Conservation (phyloP, 2,888 invertebrate genomes). For the Cylloceria caligata region DNA sequence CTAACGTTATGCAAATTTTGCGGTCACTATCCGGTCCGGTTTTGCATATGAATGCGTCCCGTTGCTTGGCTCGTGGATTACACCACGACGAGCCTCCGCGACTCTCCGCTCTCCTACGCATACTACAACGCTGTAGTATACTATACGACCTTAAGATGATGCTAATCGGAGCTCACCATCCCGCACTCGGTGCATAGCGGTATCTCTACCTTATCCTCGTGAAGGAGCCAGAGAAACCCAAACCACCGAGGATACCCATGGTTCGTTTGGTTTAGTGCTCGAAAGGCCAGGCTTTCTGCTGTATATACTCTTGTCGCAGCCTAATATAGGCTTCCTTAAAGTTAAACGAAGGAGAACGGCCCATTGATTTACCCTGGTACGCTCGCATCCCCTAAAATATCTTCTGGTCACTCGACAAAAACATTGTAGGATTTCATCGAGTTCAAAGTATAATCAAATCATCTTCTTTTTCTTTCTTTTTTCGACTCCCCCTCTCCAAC, state of each 20-base stretch:
- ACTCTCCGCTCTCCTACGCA: constrained; percentile 50
- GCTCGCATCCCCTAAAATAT: constrained; percentile 10
- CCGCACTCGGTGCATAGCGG: constrained; percentile 67
- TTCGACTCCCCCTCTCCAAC: neutral
- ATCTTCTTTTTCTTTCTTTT: neutral
- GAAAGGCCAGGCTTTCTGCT: constrained; percentile 66
- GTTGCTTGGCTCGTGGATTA: constrained; percentile 48
- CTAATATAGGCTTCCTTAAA: constrained; percentile 50
- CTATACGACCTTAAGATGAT: constrained; percentile 80
- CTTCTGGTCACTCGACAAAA: constrained; percentile 16
- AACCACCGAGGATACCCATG: constrained; percentile 70
- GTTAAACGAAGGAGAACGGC: constrained; percentile 65
- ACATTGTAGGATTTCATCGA: neutral
- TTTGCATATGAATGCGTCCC: constrained; percentile 83
- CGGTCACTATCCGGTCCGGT: constrained; percentile 81
- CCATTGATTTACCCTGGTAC: constrained; percentile 47
- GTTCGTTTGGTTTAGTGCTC: constrained; percentile 82
- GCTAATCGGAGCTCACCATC: constrained; percentile 78
- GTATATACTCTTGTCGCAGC: constrained; percentile 22
- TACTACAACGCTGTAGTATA: constrained; percentile 55
- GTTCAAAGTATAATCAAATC: constrained; percentile 54
- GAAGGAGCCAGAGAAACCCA: constrained; percentile 42
- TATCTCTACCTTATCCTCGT: constrained; percentile 63
- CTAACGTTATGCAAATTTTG: constrained; percentile 83
- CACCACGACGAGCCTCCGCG: constrained; percentile 55